A percentile compares a stretch with the other conserved stretches of the same genome.
Conservation (phyloP, 2,888 invertebrate species). For the Drosophila colorata region DNA sequence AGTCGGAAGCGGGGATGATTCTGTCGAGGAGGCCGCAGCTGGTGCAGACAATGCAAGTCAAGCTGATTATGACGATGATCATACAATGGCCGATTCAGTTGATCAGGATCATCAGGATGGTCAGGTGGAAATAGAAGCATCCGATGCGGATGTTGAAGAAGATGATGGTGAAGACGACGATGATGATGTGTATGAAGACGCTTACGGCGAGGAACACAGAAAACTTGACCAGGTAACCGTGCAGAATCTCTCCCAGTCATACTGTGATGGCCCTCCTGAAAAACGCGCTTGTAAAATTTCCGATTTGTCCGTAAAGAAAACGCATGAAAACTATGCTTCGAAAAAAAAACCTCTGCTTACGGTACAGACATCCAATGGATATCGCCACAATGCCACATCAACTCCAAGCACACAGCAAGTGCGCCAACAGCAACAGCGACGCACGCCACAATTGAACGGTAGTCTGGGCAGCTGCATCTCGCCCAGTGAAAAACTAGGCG, state of each 20-base stretch:
- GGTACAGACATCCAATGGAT: constrained; percentile 53
- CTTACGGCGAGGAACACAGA: constrained; percentile 60
- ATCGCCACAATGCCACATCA: constrained; percentile 53
- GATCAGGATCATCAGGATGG: constrained; percentile 61
- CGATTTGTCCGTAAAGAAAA: constrained; percentile 8
- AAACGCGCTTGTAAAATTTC: constrained; percentile 41
- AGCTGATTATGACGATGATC: constrained; percentile 65
- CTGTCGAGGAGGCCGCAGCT: constrained; percentile 39
- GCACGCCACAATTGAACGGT: constrained; percentile 79
- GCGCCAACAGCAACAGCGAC: constrained; percentile 51
- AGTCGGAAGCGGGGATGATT: constrained; percentile 57
- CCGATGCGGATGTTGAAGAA: constrained; percentile 71
- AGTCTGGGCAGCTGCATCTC: constrained; percentile 84
- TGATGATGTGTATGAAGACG: constrained; percentile 70
- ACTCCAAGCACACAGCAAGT: constrained; percentile 68
- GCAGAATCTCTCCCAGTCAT: constrained; percentile 3
- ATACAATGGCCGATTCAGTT: constrained; percentile 75
- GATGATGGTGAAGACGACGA: constrained; percentile 51
- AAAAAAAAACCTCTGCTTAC: constrained; percentile 54
- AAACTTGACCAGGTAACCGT: constrained; percentile 1
- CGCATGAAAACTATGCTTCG: constrained; percentile 40
- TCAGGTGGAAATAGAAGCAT: constrained; percentile 69
- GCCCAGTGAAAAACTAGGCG: constrained; percentile 84
- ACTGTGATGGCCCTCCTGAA: constrained; percentile 19
- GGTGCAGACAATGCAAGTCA: constrained; percentile 56